phyloP scores from a whole-genome alignment of 2,797 vertebrate genomes.

The Streptopelia turtur region DNA sequence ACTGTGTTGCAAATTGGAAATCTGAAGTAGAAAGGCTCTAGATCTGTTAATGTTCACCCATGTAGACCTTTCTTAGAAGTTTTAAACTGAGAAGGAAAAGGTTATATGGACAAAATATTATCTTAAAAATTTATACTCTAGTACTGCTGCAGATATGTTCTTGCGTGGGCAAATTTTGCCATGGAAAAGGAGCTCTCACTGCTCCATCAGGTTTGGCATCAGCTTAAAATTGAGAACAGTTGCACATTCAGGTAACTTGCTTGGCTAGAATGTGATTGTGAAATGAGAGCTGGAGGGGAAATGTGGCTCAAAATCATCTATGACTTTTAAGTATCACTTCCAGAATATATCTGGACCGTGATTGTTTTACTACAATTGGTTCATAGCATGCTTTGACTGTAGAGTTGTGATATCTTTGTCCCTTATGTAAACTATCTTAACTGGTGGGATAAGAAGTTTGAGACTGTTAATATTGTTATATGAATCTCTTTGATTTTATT shows the following conservation, averaged over 20 bases:
- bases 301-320: background rate
- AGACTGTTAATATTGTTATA: background rate
- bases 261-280: background rate
- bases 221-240: background rate
- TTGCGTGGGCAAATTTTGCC: background rate
- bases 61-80: background rate
- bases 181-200: background rate
- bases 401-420: background rate
- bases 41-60: background rate
- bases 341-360: background rate
- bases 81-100: background rate
- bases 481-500: background rate
- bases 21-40: background rate
- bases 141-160: background rate
- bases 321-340: background rate
- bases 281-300: background rate
- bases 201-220: background rate
- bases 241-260: background rate
- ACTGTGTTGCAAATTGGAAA: background rate
- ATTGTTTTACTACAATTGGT: background rate
- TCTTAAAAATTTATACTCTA: fast-evolving
- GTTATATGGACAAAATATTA: background rate
- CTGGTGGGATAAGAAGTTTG: background rate
- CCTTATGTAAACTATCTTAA: background rate
- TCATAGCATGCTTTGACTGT: background rate